Evolutionary conservation across 1,140 invertebrate species (phyloP).

Genomic region (Yoshiicerus persimilis): DNA sequence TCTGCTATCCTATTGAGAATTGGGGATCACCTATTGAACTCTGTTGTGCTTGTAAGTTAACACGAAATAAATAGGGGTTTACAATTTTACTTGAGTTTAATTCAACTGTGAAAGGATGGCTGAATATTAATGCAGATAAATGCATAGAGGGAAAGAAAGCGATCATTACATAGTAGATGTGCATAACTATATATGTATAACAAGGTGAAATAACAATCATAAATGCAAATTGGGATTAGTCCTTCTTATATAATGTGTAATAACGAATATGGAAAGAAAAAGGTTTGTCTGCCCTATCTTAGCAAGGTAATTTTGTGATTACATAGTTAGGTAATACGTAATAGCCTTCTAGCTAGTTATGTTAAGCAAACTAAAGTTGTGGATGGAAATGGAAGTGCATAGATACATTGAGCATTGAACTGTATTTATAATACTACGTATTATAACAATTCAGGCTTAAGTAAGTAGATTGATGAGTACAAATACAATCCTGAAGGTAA

Average conservation of each 20-base stretch:
- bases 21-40: neutral
- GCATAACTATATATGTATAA: neutral
- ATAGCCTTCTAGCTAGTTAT: neutral
- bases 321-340: neutral
- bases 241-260: neutral
- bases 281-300: neutral
- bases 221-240: neutral
- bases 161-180: neutral
- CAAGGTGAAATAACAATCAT: slow-evolving; percentile 13
- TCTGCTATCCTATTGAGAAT: neutral
- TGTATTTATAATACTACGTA: neutral
- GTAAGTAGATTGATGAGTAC: neutral
- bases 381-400: neutral
- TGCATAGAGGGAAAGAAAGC: neutral
- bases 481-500: neutral
- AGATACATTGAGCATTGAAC: neutral
- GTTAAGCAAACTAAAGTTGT: neutral
- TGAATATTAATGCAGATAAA: neutral
- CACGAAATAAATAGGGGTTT: neutral
- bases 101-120: neutral
- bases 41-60: neutral
- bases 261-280: neutral
- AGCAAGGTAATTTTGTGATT: neutral
- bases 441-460: neutral
- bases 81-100: neutral